Evolutionary conservation across 2,113 vertebrate species (phyloP).

Genomic region (Platichthys flesus): DNA sequence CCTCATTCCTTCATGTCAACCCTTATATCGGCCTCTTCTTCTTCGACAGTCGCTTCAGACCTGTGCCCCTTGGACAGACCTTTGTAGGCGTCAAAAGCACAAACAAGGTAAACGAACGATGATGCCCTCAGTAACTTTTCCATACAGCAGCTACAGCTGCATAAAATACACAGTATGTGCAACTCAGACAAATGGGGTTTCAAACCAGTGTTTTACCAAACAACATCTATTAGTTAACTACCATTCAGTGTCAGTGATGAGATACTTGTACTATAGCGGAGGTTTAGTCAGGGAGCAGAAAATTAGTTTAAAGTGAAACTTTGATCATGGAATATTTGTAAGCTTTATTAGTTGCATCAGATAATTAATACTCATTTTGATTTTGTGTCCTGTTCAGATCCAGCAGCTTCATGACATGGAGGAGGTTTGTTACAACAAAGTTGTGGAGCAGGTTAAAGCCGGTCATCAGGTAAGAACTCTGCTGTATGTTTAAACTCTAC

Average conservation of each 20-base stretch:
- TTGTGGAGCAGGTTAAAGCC: slow-evolving; percentile 92
- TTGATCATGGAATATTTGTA: too few relatives aligned
- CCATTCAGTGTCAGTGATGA: not conserved
- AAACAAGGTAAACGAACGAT: slow-evolving; percentile 87
- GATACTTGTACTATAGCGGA: too few relatives aligned
- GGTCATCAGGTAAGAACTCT: slow-evolving; percentile 90
- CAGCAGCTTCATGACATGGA: slow-evolving; percentile 97
- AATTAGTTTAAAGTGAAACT: too few relatives aligned
- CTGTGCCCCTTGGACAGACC: slow-evolving; percentile 95
- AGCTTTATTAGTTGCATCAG: not conserved
- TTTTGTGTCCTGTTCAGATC: slow-evolving; percentile 79
- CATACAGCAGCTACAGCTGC: too few relatives aligned
- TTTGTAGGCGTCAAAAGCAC: slow-evolving; percentile 94
- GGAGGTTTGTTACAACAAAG: slow-evolving; percentile 96
- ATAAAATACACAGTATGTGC: too few relatives aligned
- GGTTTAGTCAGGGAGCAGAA: too few relatives aligned
- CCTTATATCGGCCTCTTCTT: slow-evolving; percentile 96
- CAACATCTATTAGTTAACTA: too few relatives aligned
- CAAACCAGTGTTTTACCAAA: too few relatives aligned
- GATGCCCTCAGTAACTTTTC: not conserved
- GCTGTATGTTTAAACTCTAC: not conserved
- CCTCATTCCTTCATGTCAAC: slow-evolving; percentile 95
- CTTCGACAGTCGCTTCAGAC: slow-evolving; percentile 96
- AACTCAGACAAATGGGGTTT: too few relatives aligned
- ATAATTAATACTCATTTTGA: not conserved